Evolutionary conservation across 2,797 vertebrate genomes (phyloP), one percentile per base, ranked within the genome.

Genomic region (Benthosema pterotum): DNA sequence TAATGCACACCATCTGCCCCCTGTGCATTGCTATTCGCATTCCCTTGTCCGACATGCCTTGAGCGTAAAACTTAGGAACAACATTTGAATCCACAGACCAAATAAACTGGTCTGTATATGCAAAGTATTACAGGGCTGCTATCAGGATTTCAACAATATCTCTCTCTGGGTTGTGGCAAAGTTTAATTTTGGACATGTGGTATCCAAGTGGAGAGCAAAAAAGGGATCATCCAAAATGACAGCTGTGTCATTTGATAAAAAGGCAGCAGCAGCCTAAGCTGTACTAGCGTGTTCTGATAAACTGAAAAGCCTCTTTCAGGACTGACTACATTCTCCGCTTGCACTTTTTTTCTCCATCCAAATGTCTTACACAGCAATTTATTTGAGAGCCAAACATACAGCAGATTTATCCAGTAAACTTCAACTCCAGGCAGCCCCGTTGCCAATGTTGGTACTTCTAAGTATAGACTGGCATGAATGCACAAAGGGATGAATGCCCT

Each of bases 221-320:
- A 71, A 42, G 50, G 58, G 60, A 79, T 77, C 65, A 78, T 69
- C 63, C 59, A 68, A 55, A 77, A 32, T 60, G 65, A 73, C 78
- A 79, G 73, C 80, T 80, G 75, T 62, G 65, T 32, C 51, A 16
- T 69, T 69, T 74, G 80, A 83, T 80, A 72, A 77, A n/a, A 77
- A 67, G 52, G 48, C 68, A 46, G 66, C 64, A 61, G 61, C 55
- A 59, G 50, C 57, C 71, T 79, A 58, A 84, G 69, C 82, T 75
- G 53, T 16, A 60, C 69, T 25, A 61, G 67, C 57, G 64, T 75
- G 70, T 77, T 76, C 57, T 47, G 69, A 77, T 73, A 63, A 83
- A 48, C 46, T 42, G 32, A 15, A 83, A 85, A 82, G 67, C 74
- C 63, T 79, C 75, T 83, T 74, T 67, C 42, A 52, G 64, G 56